Evolutionary conservation across 2,113 vertebrate species (phyloP).

Genomic region (Laticauda colubrina): DNA sequence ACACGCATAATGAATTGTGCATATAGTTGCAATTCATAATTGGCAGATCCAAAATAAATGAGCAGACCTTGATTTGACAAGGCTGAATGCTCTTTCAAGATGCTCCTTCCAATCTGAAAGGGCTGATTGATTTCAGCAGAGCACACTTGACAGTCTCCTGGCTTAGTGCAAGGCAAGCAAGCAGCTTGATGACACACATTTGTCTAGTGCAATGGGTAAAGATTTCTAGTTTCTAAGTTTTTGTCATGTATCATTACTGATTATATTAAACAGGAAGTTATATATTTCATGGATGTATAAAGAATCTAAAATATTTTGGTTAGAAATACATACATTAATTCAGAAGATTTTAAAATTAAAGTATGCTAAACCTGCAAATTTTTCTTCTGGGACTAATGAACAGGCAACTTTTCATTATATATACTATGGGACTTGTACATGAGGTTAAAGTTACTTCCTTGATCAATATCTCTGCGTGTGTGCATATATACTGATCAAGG

Average conservation of each 20-base stretch:
- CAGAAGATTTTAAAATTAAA: background rate
- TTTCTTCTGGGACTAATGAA: background rate
- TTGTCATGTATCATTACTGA: conserved; percentile 66
- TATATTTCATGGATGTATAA: background rate
- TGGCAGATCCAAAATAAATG: conserved; percentile 22
- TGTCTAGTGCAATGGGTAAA: conserved; percentile 56
- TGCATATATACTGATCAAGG: too few species aligned
- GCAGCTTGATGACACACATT: conserved; percentile 58
- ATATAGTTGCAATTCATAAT: background rate
- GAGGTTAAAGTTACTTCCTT: too few species aligned
- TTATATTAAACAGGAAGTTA: conserved; percentile 58
- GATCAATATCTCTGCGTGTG: background rate
- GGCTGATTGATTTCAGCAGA: conserved; percentile 16
- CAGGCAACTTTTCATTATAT: background rate
- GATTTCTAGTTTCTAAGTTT: conserved; percentile 53
- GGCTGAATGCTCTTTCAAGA: background rate
- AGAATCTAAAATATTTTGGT: background rate
- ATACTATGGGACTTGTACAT: too few species aligned
- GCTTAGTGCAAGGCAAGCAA: background rate
- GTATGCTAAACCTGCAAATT: background rate
- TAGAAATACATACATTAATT: background rate
- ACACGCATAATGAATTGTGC: background rate
- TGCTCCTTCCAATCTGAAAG: conserved; percentile 38
- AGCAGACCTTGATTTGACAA: background rate
- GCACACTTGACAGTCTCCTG: conserved; percentile 38